phyloP scores from a whole-genome alignment of 2,113 vertebrate species.

The Hipposideros armiger region DNA sequence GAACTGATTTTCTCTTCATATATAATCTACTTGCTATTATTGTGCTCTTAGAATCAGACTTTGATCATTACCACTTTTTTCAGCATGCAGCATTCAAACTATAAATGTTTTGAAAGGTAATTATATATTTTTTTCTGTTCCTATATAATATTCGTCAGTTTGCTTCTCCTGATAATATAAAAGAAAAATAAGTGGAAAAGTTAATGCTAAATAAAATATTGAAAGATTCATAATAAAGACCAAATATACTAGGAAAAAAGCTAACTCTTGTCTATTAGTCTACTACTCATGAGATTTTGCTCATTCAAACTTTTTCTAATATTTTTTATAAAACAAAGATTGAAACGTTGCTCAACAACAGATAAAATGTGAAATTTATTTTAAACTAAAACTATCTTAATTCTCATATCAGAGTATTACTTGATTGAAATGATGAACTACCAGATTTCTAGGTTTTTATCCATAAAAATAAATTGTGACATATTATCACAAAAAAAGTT shows the following conservation, averaged over 20 bases:
- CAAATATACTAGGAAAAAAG: not conserved
- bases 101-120: not conserved
- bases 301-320: not conserved
- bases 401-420: not conserved
- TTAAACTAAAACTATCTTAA: not conserved
- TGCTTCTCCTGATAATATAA: not conserved
- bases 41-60: not conserved
- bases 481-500: not conserved
- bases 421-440: not conserved
- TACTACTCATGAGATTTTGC: not conserved
- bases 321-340: not conserved
- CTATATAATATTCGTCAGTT: not conserved
- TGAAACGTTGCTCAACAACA: not conserved
- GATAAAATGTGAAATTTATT: not conserved
- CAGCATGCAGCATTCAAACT: not conserved
- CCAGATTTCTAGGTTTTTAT: not conserved
- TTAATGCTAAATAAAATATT: not conserved
- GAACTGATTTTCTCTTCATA: not conserved
- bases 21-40: not conserved
- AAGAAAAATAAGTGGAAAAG: constrained; percentile 32
- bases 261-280: not conserved
- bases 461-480: not conserved
- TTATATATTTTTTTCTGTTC: not conserved
- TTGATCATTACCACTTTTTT: not conserved
- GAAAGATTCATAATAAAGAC: not conserved